Evolutionary conservation across 2,888 invertebrate species (phyloP).

Genomic region (Parochlus steinenii): DNA sequence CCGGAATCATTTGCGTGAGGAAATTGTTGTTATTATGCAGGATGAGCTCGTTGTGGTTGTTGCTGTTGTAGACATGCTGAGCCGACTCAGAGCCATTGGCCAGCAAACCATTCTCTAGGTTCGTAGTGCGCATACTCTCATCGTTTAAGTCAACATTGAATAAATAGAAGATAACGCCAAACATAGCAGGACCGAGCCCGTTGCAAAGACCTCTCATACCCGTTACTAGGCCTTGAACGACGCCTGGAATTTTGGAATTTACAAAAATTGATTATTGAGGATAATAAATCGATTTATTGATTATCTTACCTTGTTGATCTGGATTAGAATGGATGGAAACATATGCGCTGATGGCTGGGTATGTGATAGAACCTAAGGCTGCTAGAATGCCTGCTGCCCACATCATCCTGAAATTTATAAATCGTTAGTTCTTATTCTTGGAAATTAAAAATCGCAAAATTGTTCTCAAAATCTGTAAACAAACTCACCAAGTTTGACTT

Average conservation of each 20-base stretch:
- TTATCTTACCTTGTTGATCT: conserved; percentile 72
- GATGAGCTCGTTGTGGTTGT: conserved; percentile 15
- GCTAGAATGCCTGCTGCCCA: conserved; percentile 97
- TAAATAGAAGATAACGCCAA: conserved; percentile 94
- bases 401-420: conserved; percentile 63
- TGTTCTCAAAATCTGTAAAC: background rate
- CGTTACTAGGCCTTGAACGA: conserved; percentile 95
- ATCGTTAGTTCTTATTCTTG: background rate
- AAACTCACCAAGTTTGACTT: conserved; percentile 3
- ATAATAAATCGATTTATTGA: too few species aligned
- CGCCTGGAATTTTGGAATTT: conserved; percentile 33
- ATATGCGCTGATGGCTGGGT: conserved; percentile 97
- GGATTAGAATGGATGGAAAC: conserved; percentile 94
- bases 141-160: conserved; percentile 96
- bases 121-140: conserved; percentile 31
- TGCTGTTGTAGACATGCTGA: conserved; percentile 18
- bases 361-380: conserved; percentile 89
- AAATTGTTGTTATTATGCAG: conserved; percentile 17
- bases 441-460: too few species aligned
- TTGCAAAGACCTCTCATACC: conserved; percentile 97
- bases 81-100: background rate
- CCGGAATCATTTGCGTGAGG: conserved; percentile 62
- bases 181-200: conserved; percentile 96
- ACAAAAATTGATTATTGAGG: background rate
- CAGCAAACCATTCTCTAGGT: conserved; percentile 13